Base-by-base conservation (phyloP, 1,140 invertebrate genomes). In the Anoplolepis gracilipes region DNA sequence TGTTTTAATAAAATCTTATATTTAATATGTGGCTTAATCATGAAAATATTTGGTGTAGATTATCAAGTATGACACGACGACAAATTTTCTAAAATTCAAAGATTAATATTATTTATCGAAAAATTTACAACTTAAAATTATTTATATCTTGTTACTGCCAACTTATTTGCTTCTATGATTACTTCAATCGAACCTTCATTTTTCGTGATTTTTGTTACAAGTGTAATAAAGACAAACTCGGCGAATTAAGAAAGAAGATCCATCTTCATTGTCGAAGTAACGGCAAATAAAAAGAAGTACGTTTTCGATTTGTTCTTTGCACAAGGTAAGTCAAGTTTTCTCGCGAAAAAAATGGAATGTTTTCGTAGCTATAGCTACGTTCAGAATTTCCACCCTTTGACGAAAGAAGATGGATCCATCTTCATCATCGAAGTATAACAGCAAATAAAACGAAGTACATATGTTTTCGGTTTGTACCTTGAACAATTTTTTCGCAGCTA, bases 291-390 rank as follows among this genome's bases (percentile, higher is more conserved):
- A 87, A 87, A 72, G 78, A 65, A 88, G 59, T 46, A 46, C 11
- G 10, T 13, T 13, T 46, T 46, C 55, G 72, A 65, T 57, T 36
- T 36, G 67, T 59, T 16, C 33, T 49, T 76, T 55, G 79, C 49
- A 46, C 86, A 82, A 88, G 73, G 53, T 59, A 78, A 87, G 65
- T 42, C 59, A n/a, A n/a, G 46, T 78, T 87, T 16, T 13, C 79
- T 59, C 85, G n/a, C 28, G 28, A 46, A 22, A 53, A 85, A 67
- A n/a, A n/a, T n/a, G n/a, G n/a, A n/a, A n/a, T 49, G 46, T 19
- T 59, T 36, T 61, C 11, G 33, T 19, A 62, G 67, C 19, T 16
- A 19, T n/a, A n/a, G n/a, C n/a, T n/a, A n/a, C n/a, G n/a, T n/a
- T n/a, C n/a, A n/a, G n/a, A n/a, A n/a, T n/a, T n/a, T n/a, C n/a